phyloP scores from a whole-genome alignment of 2,113 vertebrate species.

The Sorex fumeus region DNA sequence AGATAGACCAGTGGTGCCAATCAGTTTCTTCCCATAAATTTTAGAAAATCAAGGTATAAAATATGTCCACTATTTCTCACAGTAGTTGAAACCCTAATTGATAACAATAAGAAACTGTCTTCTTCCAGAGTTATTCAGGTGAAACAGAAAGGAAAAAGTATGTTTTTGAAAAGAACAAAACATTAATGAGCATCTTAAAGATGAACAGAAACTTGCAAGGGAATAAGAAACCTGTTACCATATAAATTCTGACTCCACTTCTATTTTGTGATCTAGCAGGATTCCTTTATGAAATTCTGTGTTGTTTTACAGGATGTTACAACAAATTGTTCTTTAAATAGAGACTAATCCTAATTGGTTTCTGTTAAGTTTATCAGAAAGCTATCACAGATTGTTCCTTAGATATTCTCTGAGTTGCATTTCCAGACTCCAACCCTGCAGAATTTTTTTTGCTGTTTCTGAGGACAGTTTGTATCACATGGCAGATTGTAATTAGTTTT shows the following conservation, averaged over 20 bases:
- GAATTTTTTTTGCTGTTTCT: conserved; percentile 66
- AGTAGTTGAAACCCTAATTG: background rate
- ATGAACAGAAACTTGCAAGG: background rate
- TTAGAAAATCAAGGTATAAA: background rate
- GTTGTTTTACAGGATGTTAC: background rate
- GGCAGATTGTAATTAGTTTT: conserved; percentile 75
- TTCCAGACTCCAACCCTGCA: conserved; percentile 57
- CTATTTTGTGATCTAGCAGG: background rate
- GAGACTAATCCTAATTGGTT: background rate
- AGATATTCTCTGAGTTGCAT: conserved; percentile 62
- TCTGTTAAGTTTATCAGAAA: conserved; percentile 57
- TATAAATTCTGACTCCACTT: background rate
- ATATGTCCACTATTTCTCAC: background rate
- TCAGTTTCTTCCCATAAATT: background rate
- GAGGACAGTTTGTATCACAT: conserved; percentile 25
- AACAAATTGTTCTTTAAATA: conserved; percentile 23
- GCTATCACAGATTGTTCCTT: conserved; percentile 11
- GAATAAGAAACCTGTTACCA: background rate
- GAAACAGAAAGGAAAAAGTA: background rate
- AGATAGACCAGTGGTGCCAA: background rate
- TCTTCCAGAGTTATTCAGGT: background rate
- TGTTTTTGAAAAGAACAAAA: background rate
- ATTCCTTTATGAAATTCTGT: conserved; percentile 12
- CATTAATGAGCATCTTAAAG: background rate
- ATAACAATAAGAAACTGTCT: background rate